Evolutionary conservation across 2,113 vertebrate species (phyloP).

Genomic region (Scolopax mira): DNA sequence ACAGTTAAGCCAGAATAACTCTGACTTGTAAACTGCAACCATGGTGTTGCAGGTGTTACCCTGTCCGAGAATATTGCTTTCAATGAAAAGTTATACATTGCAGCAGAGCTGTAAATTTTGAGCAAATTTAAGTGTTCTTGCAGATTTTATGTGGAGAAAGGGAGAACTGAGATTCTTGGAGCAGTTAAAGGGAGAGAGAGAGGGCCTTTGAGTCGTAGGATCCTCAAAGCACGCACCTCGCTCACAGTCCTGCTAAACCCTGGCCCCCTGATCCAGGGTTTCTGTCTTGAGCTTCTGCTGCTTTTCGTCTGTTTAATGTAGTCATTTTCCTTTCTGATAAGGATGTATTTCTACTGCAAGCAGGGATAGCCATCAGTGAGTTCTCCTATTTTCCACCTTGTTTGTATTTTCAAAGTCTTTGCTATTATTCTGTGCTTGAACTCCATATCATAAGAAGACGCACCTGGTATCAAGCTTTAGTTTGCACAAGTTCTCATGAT

Average conservation of each 20-base stretch:
- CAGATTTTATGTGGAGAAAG: neutral
- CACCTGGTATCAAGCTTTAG: neutral
- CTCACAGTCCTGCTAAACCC: neutral
- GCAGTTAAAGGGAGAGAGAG: neutral
- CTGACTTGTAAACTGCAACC: neutral
- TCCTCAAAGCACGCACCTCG: neutral
- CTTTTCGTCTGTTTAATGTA: neutral
- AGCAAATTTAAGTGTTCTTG: neutral
- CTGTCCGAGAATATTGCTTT: neutral
- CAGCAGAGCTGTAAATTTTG: neutral
- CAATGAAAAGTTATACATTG: neutral
- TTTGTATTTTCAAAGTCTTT: neutral
- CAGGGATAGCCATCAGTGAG: neutral
- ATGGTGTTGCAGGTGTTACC: neutral
- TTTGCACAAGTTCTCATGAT: neutral
- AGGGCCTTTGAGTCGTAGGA: neutral
- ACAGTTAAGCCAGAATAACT: neutral
- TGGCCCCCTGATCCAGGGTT: rapidly evolving
- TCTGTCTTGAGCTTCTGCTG: neutral
- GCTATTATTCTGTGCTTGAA: neutral
- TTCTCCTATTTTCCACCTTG: neutral
- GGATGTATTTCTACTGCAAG: neutral
- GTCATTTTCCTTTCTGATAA: rapidly evolving
- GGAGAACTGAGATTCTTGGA: neutral
- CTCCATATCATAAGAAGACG: neutral